Percentiles rank a stretch among this genome's conserved stretches.
Conservation (phyloP, 2,113 vertebrate genomes). For the Nothocercus nigrocapillus region DNA sequence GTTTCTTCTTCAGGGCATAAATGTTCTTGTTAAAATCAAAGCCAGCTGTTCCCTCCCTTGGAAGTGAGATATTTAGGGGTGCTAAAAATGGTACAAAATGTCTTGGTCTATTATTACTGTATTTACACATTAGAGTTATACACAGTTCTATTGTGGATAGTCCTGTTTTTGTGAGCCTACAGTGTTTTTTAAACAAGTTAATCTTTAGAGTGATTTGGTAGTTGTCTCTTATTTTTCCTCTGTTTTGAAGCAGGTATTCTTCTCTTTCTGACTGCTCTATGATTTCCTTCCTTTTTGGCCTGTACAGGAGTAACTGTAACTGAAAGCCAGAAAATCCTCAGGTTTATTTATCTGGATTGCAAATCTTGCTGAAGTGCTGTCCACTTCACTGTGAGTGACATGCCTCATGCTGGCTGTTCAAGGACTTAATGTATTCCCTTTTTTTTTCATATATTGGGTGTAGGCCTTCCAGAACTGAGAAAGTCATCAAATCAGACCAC, state of each 20-base stretch:
- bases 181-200: neutral
- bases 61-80: neutral
- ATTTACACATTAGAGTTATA: neutral
- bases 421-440: accelerated
- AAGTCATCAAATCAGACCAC: accelerated
- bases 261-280: neutral
- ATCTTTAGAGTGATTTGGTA: neutral
- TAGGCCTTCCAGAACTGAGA: neutral
- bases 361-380: neutral
- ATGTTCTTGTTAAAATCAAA: neutral
- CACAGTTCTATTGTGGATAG: too few species aligned
- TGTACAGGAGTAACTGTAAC: neutral
- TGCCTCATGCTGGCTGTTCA: neutral
- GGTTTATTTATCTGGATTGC: neutral
- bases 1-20: neutral
- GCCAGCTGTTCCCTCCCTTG: neutral
- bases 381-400: neutral
- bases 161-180: neutral
- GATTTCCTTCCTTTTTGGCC: neutral
- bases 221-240: neutral
- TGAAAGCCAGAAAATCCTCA: neutral
- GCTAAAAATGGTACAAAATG: neutral
- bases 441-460: neutral
- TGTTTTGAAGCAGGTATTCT: neutral
- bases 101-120: neutral